Conservation (phyloP, 1,140 invertebrate genomes). For the Hycleus cichorii region DNA sequence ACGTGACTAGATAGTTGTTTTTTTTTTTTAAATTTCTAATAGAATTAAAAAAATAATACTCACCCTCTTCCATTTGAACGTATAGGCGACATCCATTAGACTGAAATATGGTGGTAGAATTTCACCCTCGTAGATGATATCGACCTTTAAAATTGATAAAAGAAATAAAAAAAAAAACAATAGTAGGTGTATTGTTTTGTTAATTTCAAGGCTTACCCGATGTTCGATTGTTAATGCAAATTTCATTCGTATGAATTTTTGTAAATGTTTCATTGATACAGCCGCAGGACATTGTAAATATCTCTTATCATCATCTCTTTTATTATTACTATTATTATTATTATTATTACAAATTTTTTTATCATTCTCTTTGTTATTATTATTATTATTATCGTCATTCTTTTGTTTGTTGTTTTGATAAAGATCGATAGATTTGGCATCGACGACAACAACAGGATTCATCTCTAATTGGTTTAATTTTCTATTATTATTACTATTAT, state of each 20-base stretch:
- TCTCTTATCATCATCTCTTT: slow-evolving; percentile 34
- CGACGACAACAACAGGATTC: not conserved
- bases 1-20: no score
- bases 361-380: slow-evolving; percentile 17
- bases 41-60: slow-evolving; percentile 29
- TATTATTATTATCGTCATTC: not conserved
- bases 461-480: not conserved
- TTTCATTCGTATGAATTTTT: slow-evolving; percentile 66
- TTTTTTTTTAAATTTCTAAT: no score
- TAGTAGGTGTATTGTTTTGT: not conserved
- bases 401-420: not conserved
- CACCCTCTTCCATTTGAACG: slow-evolving; percentile 73
- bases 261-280: slow-evolving; percentile 59
- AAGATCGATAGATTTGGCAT: not conserved
- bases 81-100: slow-evolving; percentile 73
- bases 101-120: slow-evolving; percentile 62
- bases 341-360: slow-evolving; percentile 8
- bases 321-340: slow-evolving; percentile 3
- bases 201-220: slow-evolving; percentile 37
- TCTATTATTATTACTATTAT: not conserved
- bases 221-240: slow-evolving; percentile 51
- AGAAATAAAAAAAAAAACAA: not conserved
- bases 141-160: slow-evolving; percentile 42
- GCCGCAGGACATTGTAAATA: slow-evolving; percentile 65
- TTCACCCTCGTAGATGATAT: slow-evolving; percentile 60